Evolutionary conservation across 23 tunicate genomes (phyloP).

Genomic region (Ascidia mentula): DNA sequence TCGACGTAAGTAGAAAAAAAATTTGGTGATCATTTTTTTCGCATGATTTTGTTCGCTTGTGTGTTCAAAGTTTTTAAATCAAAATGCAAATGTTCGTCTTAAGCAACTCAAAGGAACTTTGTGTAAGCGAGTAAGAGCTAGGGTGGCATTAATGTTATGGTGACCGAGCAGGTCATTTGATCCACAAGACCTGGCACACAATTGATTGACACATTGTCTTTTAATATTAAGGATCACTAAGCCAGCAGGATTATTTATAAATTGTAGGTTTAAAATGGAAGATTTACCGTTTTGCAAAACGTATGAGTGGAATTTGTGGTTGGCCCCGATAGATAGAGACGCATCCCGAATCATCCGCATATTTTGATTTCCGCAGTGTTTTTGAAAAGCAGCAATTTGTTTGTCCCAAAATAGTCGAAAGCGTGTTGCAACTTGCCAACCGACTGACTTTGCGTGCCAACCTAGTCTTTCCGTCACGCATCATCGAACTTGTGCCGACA

Average conservation of each 20-base stretch:
- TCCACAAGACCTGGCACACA: neutral
- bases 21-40: too few relatives aligned
- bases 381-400: constrained; percentile 1
- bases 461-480: neutral
- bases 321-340: too few relatives aligned
- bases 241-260: neutral
- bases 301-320: too few relatives aligned
- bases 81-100: too few relatives aligned
- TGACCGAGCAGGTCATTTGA: neutral
- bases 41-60: too few relatives aligned
- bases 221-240: too few relatives aligned
- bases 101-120: too few relatives aligned
- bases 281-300: neutral
- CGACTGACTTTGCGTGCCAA: neutral
- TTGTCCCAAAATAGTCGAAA: constrained; percentile 1
- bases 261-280: neutral
- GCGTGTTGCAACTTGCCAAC: constrained; percentile 3
- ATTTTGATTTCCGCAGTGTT: neutral
- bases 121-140: too few relatives aligned
- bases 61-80: too few relatives aligned
- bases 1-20: constrained; percentile 1
- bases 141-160: too few relatives aligned
- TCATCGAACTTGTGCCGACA: neutral
- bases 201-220: neutral
- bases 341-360: neutral